Evolutionary conservation across 2,113 vertebrate species (phyloP), one percentile per base, ranked within the genome.

Genomic region (Scophthalmus maximus): DNA sequence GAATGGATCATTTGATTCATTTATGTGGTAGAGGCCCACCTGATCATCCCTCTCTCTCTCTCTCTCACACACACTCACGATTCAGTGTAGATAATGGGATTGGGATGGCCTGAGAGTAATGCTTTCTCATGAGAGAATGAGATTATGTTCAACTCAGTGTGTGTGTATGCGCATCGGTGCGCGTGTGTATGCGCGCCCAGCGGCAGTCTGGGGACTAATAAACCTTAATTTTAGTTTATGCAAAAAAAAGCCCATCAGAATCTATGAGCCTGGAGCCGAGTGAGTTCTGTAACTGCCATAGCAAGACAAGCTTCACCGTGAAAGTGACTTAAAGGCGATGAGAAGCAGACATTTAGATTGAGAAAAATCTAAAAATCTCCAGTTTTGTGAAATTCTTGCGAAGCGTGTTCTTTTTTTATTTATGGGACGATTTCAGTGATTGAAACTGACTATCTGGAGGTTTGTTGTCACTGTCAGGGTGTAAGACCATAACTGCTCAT

Each of bases 71-170:
- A 82, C 82, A 89, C 79, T 93, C 84, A 87, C 89, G 87, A 93
- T 92, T 92, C 92, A 88, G 83, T 78, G 85, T 81, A 82, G 86
- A 83, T 93, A 91, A 93, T 93, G 88, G 87, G 88, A 94, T 94
- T 93, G 85, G 90, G 84, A 90, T 88, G 91, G 92, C 86, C 75
- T 84, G 73, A 90, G 83, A 88, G 90, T 88, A 87, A 88, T 87
- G 88, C 89, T 91, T 89, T 90, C 78, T 92, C 89, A 87, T 89
- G 88, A 91, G 89, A 87, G 85, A 93, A 94, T 93, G 87, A 90
- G 87, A 93, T 93, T 93, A 92, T 75, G 81, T 83, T 83, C 59
- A 52, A 79, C 67, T 72, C 72, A 40, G 67, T 32, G 55, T 38
- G 59, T 63, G 76, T 69, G 55, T 42, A 61, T 56, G 66, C 49